Percentiles rank a stretch among this genome's conserved stretches.
phyloP scores from a whole-genome alignment of 2,113 vertebrate genomes.

The Xenopus borealis region DNA sequence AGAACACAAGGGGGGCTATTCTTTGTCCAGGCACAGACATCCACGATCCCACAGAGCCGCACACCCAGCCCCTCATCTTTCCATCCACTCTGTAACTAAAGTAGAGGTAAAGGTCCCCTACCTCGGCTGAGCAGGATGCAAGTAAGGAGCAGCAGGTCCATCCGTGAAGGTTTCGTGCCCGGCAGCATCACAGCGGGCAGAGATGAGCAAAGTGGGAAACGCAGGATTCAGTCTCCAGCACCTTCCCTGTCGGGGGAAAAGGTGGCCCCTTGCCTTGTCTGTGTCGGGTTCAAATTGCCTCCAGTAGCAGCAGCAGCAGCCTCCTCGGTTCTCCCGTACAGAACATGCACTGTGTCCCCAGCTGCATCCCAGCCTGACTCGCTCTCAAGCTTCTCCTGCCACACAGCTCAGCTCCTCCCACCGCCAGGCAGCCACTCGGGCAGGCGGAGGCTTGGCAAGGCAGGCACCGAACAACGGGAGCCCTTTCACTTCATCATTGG shows the following conservation, averaged over 20 bases:
- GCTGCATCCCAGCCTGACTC: conserved; percentile 49
- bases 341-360: conserved; percentile 46
- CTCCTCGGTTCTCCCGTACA: conserved; percentile 49
- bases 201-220: conserved; percentile 40
- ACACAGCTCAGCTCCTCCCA: conserved; percentile 55
- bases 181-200: conserved; percentile 46
- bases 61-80: background rate
- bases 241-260: background rate
- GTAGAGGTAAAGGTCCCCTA: conserved; percentile 54
- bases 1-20: background rate
- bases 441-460: conserved; percentile 13
- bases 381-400: conserved; percentile 48
- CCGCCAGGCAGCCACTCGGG: conserved; percentile 52
- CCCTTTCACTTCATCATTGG: too few species aligned
- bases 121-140: conserved; percentile 68
- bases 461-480: background rate
- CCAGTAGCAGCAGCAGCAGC: conserved; percentile 40
- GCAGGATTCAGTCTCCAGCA: conserved; percentile 28
- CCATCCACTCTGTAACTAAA: conserved; percentile 38
- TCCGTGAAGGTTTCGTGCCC: conserved; percentile 67
- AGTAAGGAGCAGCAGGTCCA: conserved; percentile 62
- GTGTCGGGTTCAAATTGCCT: conserved; percentile 25
- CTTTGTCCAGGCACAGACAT: background rate
- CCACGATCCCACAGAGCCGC: background rate
- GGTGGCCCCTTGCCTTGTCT: conserved; percentile 37